Percentiles rank a stretch among this genome's conserved stretches.
These are phyloP conservation scores for Galemys pyrenaicus DNA, from an alignment of 2,113 vertebrate species.

Conservation along the genomic window DNA sequence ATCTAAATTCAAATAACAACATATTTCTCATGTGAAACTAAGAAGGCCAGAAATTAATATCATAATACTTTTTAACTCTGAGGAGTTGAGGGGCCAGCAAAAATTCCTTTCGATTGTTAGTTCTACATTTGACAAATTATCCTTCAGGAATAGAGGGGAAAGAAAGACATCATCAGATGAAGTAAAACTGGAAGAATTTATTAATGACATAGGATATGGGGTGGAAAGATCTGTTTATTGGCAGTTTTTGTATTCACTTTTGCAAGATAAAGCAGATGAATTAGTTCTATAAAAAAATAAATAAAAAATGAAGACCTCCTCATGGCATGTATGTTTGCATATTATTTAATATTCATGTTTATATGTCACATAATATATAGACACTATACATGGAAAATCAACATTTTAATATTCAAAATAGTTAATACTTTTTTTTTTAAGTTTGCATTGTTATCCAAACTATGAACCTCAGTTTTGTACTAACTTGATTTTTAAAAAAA, in stretches of 20 bases:
- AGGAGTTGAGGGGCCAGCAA: too few species aligned
- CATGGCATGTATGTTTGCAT: neutral
- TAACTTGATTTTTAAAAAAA: neutral
- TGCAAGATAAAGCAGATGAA: neutral
- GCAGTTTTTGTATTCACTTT: neutral
- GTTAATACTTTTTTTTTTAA: neutral
- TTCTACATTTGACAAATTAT: too few species aligned
- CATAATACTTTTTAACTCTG: too few species aligned
- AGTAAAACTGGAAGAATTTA: too few species aligned
- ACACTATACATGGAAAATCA: neutral
- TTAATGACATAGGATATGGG: neutral
- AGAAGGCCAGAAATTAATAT: too few species aligned
- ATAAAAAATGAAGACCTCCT: neutral
- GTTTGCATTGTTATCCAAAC: neutral
- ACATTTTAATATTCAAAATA: constrained; percentile 18
- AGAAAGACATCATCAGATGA: too few species aligned
- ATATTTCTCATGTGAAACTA: too few species aligned
- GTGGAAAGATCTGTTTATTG: neutral
- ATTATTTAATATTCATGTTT: neutral
- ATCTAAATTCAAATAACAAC: too few species aligned
- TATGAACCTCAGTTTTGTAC: neutral
- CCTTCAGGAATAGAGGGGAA: too few species aligned
- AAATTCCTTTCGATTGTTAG: too few species aligned
- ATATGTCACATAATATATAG: neutral
- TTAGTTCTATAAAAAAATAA: constrained; percentile 25